Evolutionary conservation across 1,140 invertebrate genomes (phyloP).

Genomic region (Bombyx mori): DNA sequence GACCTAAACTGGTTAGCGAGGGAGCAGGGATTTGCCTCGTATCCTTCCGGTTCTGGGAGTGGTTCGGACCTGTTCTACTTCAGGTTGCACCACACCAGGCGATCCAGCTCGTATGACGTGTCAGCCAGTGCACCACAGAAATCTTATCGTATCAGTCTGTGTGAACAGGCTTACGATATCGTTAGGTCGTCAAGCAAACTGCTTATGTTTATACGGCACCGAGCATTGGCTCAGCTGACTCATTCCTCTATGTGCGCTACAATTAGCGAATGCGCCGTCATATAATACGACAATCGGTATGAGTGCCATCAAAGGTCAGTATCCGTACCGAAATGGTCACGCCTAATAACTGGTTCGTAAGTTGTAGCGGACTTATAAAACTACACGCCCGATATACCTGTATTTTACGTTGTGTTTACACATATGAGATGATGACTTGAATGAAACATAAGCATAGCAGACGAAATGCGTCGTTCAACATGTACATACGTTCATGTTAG

Average conservation of each 20-base stretch:
- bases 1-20: slow-evolving; percentile 70
- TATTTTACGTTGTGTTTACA: slow-evolving; percentile 51
- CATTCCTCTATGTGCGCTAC: slow-evolving; percentile 47
- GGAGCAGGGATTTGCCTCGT: slow-evolving; percentile 69
- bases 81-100: slow-evolving; percentile 41
- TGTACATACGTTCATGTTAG: neutral
- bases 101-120: slow-evolving; percentile 48
- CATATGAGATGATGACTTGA: neutral
- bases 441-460: neutral
- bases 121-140: slow-evolving; percentile 9
- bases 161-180: too few relatives aligned
- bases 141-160: neutral
- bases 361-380: slow-evolving; percentile 63
- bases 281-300: slow-evolving; percentile 44
- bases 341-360: slow-evolving; percentile 70
- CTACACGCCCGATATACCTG: slow-evolving; percentile 60
- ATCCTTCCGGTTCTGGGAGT: slow-evolving; percentile 70
- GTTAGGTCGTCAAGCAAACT: too few relatives aligned
- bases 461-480: too few relatives aligned
- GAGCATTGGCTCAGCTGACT: slow-evolving; percentile 48
- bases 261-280: slow-evolving; percentile 58
- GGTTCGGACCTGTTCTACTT: slow-evolving; percentile 66
- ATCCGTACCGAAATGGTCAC: slow-evolving; percentile 68
- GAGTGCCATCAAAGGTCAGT: slow-evolving; percentile 65
- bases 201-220: neutral